Conservation (phyloP, 2,113 vertebrate species). For the Platanista minor region DNA sequence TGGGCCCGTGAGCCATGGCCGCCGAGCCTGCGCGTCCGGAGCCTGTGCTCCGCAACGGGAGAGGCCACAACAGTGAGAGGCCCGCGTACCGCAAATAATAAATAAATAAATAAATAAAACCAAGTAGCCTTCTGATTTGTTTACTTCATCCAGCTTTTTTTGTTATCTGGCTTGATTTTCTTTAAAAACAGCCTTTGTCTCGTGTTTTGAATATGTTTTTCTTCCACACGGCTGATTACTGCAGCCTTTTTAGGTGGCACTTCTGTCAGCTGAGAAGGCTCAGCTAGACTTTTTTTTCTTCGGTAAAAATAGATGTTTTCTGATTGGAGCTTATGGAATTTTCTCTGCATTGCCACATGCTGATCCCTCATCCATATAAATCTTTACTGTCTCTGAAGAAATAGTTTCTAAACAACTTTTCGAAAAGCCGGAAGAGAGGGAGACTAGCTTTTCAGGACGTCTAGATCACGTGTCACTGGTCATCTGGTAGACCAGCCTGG, state of each 20-base stretch:
- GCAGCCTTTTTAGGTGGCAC: neutral
- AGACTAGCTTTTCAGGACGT: neutral
- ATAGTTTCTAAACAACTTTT: neutral
- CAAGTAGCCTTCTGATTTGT: neutral
- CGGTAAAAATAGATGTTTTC: slow-evolving; percentile 5
- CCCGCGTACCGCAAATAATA: too few species aligned
- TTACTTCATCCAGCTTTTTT: neutral
- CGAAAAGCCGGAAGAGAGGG: neutral
- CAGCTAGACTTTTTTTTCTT: neutral
- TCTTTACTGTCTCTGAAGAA: neutral
- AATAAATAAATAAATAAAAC: too few species aligned
- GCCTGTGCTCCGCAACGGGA: too few species aligned
- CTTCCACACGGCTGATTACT: neutral
- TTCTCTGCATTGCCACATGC: neutral
- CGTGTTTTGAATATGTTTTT: neutral
- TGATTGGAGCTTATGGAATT: neutral
- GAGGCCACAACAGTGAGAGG: too few species aligned
- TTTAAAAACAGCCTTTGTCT: slow-evolving; percentile 19
- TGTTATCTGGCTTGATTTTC: neutral
- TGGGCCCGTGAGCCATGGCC: too few species aligned
- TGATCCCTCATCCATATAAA: neutral
- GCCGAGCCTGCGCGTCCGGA: too few species aligned
- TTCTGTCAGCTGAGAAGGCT: neutral
- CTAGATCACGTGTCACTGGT: rapidly evolving
- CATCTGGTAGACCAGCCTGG: neutral